Evolutionary conservation across 2,888 invertebrate genomes (phyloP).

Genomic region (Mythimna ferrago): DNA sequence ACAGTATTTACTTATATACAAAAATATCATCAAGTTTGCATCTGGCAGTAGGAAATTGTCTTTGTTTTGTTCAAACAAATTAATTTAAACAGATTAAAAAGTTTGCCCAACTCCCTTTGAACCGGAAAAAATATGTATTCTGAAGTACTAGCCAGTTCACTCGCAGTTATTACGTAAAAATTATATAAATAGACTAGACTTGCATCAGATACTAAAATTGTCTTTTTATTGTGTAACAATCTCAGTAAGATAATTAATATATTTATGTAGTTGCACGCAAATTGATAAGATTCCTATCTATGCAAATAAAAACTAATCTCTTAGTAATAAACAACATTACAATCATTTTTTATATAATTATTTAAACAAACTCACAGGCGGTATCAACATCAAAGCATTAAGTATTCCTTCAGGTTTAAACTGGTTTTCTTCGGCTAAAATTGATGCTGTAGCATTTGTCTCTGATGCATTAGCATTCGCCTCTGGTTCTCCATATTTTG

Average conservation of each 20-base stretch:
- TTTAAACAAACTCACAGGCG: constrained; percentile 50
- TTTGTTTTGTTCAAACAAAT: constrained; percentile 27
- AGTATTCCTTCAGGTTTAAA: constrained; percentile 55
- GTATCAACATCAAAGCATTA: constrained; percentile 61
- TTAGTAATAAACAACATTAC: neutral
- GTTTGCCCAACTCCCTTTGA: constrained; percentile 5
- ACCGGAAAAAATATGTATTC: constrained; percentile 25
- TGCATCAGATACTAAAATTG: neutral
- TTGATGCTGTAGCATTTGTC: constrained; percentile 29
- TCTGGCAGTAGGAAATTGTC: constrained; percentile 32
- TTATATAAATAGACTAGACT: neutral
- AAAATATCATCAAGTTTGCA: constrained; percentile 3
- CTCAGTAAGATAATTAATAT: neutral
- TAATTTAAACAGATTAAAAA: constrained; percentile 27
- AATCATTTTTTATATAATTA: neutral
- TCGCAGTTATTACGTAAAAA: neutral
- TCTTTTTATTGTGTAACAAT: neutral
- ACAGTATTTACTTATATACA: neutral
- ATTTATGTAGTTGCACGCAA: constrained; percentile 5
- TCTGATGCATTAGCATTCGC: constrained; percentile 28
- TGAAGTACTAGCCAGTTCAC: neutral
- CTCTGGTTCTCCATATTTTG: constrained; percentile 54
- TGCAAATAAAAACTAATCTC: constrained; percentile 15
- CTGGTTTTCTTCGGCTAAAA: constrained; percentile 19
- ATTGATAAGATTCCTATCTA: constrained; percentile 17